These are phyloP conservation scores for Thunnus thynnus DNA, from an alignment of 2,113 vertebrate genomes.

Conservation along the genomic window DNA sequence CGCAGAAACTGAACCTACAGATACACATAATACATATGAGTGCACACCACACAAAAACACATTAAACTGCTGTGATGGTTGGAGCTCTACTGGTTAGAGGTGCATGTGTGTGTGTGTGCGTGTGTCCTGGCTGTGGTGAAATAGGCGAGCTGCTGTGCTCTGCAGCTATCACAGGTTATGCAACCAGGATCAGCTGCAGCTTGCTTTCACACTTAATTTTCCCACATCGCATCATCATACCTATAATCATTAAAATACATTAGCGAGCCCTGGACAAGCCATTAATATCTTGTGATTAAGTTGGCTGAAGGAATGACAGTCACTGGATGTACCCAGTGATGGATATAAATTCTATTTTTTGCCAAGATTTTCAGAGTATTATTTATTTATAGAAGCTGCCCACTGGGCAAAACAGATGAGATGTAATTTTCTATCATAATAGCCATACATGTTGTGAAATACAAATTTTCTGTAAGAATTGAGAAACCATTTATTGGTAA, in stretches of 20 bases:
- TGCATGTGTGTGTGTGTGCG: not conserved
- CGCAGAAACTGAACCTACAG: not conserved
- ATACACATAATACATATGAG: not conserved
- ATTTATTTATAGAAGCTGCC: not conserved
- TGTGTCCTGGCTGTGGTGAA: conserved; percentile 20
- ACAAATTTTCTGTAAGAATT: not conserved
- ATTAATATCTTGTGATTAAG: conserved; percentile 49
- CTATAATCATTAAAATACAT: conserved; percentile 53
- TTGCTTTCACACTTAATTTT: conserved; percentile 66
- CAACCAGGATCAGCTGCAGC: conserved; percentile 69
- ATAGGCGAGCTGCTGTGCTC: conserved; percentile 53
- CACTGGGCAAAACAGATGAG: not conserved
- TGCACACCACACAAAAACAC: not conserved
- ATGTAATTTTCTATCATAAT: not conserved
- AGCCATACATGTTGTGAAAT: not conserved
- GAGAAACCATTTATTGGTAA: not conserved
- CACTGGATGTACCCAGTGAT: conserved; percentile 12
- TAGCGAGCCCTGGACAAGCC: conserved; percentile 14
- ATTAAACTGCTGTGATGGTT: conserved; percentile 4
- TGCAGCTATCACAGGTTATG: conserved; percentile 58
- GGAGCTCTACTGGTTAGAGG: not conserved
- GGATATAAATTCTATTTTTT: conserved; percentile 6
- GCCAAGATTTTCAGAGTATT: not conserved
- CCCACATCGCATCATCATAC: conserved; percentile 49
- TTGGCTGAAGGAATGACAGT: not conserved